A percentile compares a stretch with the other conserved stretches of the same genome.
phyloP scores from a whole-genome alignment of 2,797 vertebrate genomes.

The Cygnus olor region DNA sequence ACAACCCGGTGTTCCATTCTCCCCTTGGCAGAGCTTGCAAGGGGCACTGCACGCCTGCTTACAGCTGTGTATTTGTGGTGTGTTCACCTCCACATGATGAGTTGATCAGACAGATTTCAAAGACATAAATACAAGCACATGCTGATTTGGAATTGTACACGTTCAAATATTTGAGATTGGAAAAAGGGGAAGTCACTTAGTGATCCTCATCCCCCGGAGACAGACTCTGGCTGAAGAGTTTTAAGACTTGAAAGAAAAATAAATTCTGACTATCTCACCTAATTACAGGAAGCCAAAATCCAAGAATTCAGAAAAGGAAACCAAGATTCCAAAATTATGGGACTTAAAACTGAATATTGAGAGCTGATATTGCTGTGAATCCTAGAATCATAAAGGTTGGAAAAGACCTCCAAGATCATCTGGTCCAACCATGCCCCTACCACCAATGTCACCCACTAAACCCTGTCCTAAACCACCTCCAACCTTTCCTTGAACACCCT shows the following conservation, averaged over 20 bases:
- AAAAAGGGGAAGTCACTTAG: neutral
- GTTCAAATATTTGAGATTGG: neutral
- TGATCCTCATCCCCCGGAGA: neutral
- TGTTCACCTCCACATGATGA: neutral
- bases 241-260: neutral
- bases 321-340: neutral
- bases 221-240: neutral
- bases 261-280: constrained; percentile 24
- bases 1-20: neutral
- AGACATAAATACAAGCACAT: neutral
- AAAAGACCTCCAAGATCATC: too few relatives aligned
- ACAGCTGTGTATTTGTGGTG: neutral
- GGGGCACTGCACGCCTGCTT: neutral
- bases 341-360: neutral
- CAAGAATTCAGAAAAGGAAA: neutral
- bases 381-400: too few relatives aligned
- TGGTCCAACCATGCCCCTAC: too few relatives aligned
- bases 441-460: too few relatives aligned
- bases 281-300: neutral
- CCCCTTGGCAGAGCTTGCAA: neutral
- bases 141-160: neutral
- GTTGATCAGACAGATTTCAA: neutral
- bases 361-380: neutral
- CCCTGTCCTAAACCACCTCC: too few relatives aligned
- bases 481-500: too few relatives aligned